Base-by-base conservation (phyloP, 2,797 vertebrate species). In the Rhinichthys osculus region DNA sequence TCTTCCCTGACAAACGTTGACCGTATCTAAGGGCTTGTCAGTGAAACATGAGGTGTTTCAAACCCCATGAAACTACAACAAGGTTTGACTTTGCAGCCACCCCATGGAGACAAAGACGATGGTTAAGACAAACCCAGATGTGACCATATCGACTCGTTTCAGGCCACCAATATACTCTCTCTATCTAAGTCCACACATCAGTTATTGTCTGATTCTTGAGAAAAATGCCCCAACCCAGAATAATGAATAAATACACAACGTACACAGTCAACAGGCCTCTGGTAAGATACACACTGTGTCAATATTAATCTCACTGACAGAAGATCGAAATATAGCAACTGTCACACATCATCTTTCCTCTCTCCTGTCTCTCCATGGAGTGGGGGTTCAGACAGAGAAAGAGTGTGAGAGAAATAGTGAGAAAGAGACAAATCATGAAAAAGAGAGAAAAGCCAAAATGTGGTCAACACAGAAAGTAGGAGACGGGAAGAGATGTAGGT, bases 181-280 rank as follows among this genome's bases (percentile, higher is more conserved):
- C 94, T 91, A 93, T 95, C 95, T 93, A 92, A 93, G 92, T 94
- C 93, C 85, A 90, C 93, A 95, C 95, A 96, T 96, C 94, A 95
- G 94, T 96, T 96, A 96, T 94, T 95, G 95, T 96, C 94, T 96
- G 95, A 96, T 96, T 96, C 95, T 95, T 96, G 93, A 95, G 94
- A 95, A 95, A 95, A 95, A 95, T 93, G 93, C 93, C 91, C 92
- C 93, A 93, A 93, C 92, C 91, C 78, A 87, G 93, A 94, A 95
- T 95, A 95, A 95, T 94, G 95, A 96, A 96, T 94, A 93, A 96
- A 95, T 93, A 93, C 91, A 94, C 94, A 95, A 95, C 94, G 93
- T 94, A 95, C 94, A 94, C 93, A 93, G 91, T 93, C 93, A 93
- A 94, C 93, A 93, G 92, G 93, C 95, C 95, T 89, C 93, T 92